Percentiles rank a stretch among this genome's conserved stretches.
phyloP scores from a whole-genome alignment of 2,113 vertebrate genomes.

The Orycteropus afer region DNA sequence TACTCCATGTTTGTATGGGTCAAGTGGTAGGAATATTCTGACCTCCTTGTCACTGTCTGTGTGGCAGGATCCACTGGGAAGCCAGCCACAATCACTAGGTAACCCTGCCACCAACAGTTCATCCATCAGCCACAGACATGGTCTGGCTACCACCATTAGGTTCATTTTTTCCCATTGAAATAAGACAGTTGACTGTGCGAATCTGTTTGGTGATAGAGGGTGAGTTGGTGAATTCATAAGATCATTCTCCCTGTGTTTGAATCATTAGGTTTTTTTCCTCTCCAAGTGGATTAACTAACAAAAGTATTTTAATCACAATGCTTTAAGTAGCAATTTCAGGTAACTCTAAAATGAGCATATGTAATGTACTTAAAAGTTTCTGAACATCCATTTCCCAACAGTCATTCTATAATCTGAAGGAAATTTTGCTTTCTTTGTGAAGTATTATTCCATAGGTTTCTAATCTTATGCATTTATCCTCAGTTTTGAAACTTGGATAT shows the following conservation, averaged over 20 bases:
- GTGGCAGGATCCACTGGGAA: neutral
- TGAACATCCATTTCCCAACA: neutral
- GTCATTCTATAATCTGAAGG: neutral
- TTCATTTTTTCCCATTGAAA: constrained; percentile 9
- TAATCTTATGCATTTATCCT: constrained; percentile 2
- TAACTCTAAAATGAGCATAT: neutral
- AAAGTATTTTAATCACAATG: neutral
- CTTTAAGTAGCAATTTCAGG: neutral
- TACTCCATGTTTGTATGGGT: neutral
- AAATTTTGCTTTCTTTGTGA: neutral
- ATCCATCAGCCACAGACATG: neutral
- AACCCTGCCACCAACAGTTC: neutral
- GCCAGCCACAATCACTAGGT: neutral
- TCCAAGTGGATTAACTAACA: neutral
- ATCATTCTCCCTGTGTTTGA: neutral
- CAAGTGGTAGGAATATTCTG: neutral
- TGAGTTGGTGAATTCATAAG: neutral
- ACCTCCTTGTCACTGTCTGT: neutral
- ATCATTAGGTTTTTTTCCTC: constrained; percentile 20
- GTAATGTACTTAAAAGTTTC: neutral
- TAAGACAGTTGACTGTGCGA: neutral
- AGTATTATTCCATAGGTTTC: constrained; percentile 10
- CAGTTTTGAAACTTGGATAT: constrained; percentile 3
- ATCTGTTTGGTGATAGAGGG: neutral
- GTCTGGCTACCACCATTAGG: neutral